Base-by-base conservation (phyloP, 2,113 vertebrate species). In the Dryoscopus gambensis region DNA sequence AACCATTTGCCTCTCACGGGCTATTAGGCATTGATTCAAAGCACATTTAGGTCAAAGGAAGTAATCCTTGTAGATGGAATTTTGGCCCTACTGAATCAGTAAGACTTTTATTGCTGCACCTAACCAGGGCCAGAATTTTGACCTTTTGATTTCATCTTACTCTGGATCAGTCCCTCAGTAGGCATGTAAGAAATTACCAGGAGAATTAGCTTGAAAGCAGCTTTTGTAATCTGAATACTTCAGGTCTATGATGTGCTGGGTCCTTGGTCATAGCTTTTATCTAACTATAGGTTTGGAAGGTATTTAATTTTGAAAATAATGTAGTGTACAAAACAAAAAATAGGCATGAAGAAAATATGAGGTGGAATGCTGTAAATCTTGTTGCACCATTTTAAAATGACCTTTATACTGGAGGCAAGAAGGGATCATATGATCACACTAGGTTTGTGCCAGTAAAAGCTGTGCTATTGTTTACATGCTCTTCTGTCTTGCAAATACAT, bases 41-140 rank as follows among this genome's bases (percentile, higher is more conserved):
- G 89, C 89, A 88, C 93, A 96, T 97, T 83, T 94, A 95, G 94
- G 94, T 96, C 94, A 97, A 91, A 94, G 81, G 91, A 96, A 85
- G 78, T 96, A 96, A 96, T 96, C 93, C 78, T 79, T 87, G 42
- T 85, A 50, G 57, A 76, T 76, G 87, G 93, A 96, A 90, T 97
- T 96, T 87, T 94, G 89, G 74, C 78, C 78, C 46, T 83, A 23
- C 46, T 85, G 53, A 79, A 76, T 64, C 40, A 73, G 24, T 73
- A 75, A 75, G 42, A 64, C 57, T 94, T 95, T 33, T n/a, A 78
- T 81, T 87, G 40, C 68, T 81, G 64, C 30, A 55, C 55, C 53
- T 89, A 68, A 52, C 50, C 23, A 39, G 42, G 73, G 47, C 63
- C 80, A 90, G 39, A 52, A 56, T 90, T 84, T 84, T 90, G 50